Evolutionary conservation across 2,113 vertebrate genomes (phyloP), one percentile per base, ranked within the genome.

Genomic region (Lichenostomus cassidix): DNA sequence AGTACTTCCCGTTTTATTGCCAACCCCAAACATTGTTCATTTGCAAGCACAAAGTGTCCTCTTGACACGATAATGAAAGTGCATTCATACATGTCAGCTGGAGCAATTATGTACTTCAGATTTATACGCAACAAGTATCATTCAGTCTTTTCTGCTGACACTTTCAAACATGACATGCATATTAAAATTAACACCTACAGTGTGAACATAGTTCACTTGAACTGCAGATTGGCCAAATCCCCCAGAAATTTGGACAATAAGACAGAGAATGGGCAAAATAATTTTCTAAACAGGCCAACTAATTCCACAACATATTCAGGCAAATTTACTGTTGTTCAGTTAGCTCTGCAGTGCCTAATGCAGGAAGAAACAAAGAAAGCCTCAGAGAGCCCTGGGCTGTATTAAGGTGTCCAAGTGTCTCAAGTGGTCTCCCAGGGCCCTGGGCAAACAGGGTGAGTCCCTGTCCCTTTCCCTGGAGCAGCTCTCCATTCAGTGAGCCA

Each of bases 31-130:
- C 97, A 97, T 46, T 83, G 91, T 93, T 97, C 95, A 96, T 97
- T 98, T 98, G 97, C 95, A 98, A 97, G 97, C 97, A 97, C 95
- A 97, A 97, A 96, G 95, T 97, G 97, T 97, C 97, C 98, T 98
- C 97, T 98, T 98, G 98, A 98, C 97, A 96, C 58, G 95, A 92
- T 98, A 98, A 98, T 98, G 98, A 98, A 98, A 96, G 97, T 98
- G 97, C 97, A 98, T 98, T 98, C 97, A 97, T 96, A 98, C 96
- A 96, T 98, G 98, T 98, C 98, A 98, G 95, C 95, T 96, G 94
- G 96, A 95, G 97, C 98, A 98, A 98, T 98, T 98, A 98, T 97
- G 96, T 87, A 96, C 97, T 97, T 97, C 97, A 98, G 93, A 97
- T 97, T 98, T 96, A 96, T 96, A 91, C 0, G 95, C 97, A 44